phyloP scores from a whole-genome alignment of 1,140 invertebrate species.

The Drosophila orosa region DNA sequence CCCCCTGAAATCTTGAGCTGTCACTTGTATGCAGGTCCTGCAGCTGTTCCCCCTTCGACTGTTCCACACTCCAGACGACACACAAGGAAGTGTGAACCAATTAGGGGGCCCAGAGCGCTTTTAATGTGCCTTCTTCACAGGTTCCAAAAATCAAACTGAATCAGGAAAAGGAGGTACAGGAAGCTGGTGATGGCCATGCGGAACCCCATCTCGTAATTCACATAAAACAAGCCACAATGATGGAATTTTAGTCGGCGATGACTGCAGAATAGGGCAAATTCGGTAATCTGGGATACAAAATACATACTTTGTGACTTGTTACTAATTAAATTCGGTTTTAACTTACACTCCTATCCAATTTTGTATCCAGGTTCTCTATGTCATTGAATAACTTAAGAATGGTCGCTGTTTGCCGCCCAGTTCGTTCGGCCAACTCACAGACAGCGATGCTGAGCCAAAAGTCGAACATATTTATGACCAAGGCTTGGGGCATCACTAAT shows the following conservation, averaged over 20 bases:
- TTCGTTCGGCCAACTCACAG: conserved; percentile 38
- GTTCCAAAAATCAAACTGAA: conserved; percentile 59
- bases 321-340: background rate
- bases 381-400: conserved; percentile 54
- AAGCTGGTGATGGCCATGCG: conserved; percentile 44
- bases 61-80: conserved; percentile 27
- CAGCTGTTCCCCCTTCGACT: conserved; percentile 5
- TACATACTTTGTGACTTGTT: background rate
- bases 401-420: conserved; percentile 24
- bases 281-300: conserved; percentile 17
- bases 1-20: conserved; percentile 22
- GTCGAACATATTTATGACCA: conserved; percentile 44
- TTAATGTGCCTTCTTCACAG: conserved; percentile 18
- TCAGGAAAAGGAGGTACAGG: conserved; percentile 54
- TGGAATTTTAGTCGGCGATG: conserved; percentile 34
- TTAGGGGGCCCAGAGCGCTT: conserved; percentile 8
- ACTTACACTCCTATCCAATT: conserved; percentile 42
- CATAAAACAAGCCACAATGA: conserved; percentile 49
- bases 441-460: conserved; percentile 46
- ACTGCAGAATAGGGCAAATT: conserved; percentile 52
- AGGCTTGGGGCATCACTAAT: conserved; percentile 12
- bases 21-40: conserved; percentile 32
- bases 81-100: conserved; percentile 39
- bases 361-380: background rate
- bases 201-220: conserved; percentile 58